Evolutionary conservation across 2,113 vertebrate genomes (phyloP).

Genomic region (Herpailurus yagouaroundi): DNA sequence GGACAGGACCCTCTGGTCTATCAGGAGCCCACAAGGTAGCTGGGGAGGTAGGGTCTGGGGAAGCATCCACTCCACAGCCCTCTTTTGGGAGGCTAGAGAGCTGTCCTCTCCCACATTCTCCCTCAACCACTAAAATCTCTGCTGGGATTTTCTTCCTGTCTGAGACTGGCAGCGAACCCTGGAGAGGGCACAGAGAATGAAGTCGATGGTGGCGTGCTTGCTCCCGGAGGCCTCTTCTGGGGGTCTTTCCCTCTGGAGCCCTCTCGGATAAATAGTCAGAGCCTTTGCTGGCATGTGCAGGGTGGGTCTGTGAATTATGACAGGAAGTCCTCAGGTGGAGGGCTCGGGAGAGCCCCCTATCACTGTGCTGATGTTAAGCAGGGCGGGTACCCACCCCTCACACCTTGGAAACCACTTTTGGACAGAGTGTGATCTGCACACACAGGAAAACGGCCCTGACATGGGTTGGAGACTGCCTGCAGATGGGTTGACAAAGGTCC

Average conservation of each 20-base stretch:
- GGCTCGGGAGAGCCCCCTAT: neutral
- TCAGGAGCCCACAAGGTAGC: neutral
- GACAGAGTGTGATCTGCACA: neutral
- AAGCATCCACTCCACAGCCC: neutral
- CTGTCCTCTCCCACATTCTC: neutral
- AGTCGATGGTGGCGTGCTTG: neutral
- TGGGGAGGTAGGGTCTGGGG: neutral
- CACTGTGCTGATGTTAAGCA: neutral
- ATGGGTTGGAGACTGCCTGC: neutral
- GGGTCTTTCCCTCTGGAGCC: neutral
- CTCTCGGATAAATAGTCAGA: neutral
- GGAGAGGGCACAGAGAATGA: fast-evolving
- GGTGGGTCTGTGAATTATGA: neutral
- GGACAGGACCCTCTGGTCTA: fast-evolving
- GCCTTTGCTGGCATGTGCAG: no score
- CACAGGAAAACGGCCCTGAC: neutral
- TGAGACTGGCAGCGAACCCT: neutral
- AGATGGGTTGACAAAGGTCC: neutral
- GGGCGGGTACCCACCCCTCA: neutral
- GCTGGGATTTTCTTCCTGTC: neutral
- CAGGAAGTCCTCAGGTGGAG: no score
- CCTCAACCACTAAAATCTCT: neutral
- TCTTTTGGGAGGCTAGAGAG: neutral
- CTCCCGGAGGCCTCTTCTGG: no score
- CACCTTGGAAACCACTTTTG: neutral